Percentiles rank a stretch among this genome's conserved stretches.
Conservation (phyloP, 92 coral and sea anemone genomes). For the Porites rus region DNA sequence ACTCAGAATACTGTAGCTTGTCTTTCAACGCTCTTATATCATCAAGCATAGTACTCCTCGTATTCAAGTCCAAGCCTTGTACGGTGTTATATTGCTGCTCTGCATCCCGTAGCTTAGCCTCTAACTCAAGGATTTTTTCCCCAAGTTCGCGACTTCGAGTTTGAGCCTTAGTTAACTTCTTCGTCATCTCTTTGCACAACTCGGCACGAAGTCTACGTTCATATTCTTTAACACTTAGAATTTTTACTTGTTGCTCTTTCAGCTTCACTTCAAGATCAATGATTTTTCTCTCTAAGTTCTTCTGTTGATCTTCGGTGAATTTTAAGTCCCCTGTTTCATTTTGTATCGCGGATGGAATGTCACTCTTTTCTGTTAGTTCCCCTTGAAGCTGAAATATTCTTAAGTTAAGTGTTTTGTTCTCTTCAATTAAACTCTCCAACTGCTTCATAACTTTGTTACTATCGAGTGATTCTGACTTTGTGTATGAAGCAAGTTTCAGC, state of each 20-base stretch:
- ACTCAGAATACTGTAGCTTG: conserved; percentile 49
- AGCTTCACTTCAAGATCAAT: conserved; percentile 63
- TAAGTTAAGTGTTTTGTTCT: conserved; percentile 35
- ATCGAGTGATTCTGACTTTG: conserved; percentile 41
- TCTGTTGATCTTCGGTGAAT: conserved; percentile 28
- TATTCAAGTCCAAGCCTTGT: conserved; percentile 42
- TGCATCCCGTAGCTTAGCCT: conserved; percentile 66
- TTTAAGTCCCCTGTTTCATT: conserved; percentile 13
- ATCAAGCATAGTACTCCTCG: conserved; percentile 28
- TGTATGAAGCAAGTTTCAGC: conserved; percentile 41
- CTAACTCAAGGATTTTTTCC: conserved; percentile 66
- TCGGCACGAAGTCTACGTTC: conserved; percentile 80
- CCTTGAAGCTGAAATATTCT: conserved; percentile 67
- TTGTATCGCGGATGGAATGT: conserved; percentile 2
- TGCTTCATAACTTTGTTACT: conserved; percentile 32
- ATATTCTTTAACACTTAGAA: conserved; percentile 61
- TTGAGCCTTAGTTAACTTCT: conserved; percentile 64
- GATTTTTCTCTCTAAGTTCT: conserved; percentile 45
- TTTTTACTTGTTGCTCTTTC: conserved; percentile 54
- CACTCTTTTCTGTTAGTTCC: conserved; percentile 22
- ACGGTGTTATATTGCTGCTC: conserved; percentile 59
- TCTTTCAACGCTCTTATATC: conserved; percentile 34
- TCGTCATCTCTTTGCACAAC: conserved; percentile 65
- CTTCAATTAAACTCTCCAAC: conserved; percentile 41
- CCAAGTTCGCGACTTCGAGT: conserved; percentile 75